Evolutionary conservation across 2,888 invertebrate species (phyloP), one percentile per base, ranked within the genome.

Genomic region (Leucoptera coffeella): DNA sequence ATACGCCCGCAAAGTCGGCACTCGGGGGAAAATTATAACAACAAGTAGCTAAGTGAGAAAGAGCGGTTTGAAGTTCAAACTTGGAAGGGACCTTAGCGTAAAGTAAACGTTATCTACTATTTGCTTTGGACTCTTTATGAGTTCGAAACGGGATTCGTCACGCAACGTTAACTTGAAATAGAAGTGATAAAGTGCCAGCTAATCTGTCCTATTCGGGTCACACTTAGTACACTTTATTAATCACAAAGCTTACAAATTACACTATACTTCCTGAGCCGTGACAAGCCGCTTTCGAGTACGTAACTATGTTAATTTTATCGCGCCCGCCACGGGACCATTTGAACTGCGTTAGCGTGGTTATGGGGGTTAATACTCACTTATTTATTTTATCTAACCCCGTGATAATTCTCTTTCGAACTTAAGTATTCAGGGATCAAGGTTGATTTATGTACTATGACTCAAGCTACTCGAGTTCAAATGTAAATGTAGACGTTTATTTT

Each of bases 231-330:
- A 61, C 52, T 69, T 69, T 69, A 69, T 69, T 69, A 69, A 69
- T 69, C 69, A 67, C 64, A 67, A 69, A 62, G 61, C 58, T 62
- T 62, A 67, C 69, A 69, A 69, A 69, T 67, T 65, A 67, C 64
- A 46, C 47, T 53, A 53, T 53, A 58, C 65, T 67, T 69, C 69
- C 69, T 62, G 64, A 53, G 50, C 45, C 53, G 56, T 58, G 65
- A 62, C 65, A 56, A 54, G 52, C 51, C 45, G 47, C 54, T 57
- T 53, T 50, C 54, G 47, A 42, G 53, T 65, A n/a, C n/a, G n/a
- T n/a, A n/a, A n/a, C n/a, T n/a, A 69, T 67, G 69, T 49, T 64
- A 67, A 67, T 69, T 64, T 65, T 62, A 62, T 65, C 51, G 62
- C 59, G 47, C 40, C 42, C 45, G 55, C 51, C 52, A 56, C 56